Evolutionary conservation across 2,113 vertebrate genomes (phyloP).

Genomic region (Heloderma charlesbogerti): DNA sequence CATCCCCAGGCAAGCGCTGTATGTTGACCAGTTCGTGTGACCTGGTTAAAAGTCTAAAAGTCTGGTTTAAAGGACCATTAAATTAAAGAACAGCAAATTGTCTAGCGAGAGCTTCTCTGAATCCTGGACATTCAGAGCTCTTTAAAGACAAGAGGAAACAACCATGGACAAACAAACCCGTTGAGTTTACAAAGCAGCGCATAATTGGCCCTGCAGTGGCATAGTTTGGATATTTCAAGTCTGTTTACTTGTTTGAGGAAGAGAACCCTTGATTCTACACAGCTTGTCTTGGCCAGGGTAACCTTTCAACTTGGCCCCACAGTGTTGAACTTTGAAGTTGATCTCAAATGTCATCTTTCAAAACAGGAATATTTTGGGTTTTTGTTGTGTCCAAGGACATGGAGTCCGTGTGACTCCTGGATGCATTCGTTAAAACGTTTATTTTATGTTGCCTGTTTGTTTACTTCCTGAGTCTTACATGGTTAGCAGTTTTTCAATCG

Average conservation of each 20-base stretch:
- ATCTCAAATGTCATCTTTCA: not conserved
- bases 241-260: slow-evolving; percentile 61
- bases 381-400: not conserved
- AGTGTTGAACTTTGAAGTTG: not conserved
- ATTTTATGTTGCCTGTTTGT: not conserved
- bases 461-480: not conserved
- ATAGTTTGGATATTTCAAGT: slow-evolving; percentile 66
- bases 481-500: not conserved
- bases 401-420: not conserved
- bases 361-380: not conserved
- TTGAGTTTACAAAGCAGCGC: slow-evolving; percentile 29
- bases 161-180: slow-evolving; percentile 13
- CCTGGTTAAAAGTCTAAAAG: too few relatives aligned
- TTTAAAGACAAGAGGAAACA: slow-evolving; percentile 27
- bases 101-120: not conserved
- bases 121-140: not conserved
- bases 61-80: too few relatives aligned
- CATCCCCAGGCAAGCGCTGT: not conserved
- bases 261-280: not conserved
- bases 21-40: not conserved
- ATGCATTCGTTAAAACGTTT: not conserved
- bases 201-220: slow-evolving; percentile 39
- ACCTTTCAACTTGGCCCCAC: slow-evolving; percentile 55
- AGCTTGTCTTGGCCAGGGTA: not conserved
- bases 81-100: too few relatives aligned